A percentile compares a stretch with the other conserved stretches of the same genome.
Conservation (phyloP, 2,113 vertebrate species). For the Procavia capensis region DNA sequence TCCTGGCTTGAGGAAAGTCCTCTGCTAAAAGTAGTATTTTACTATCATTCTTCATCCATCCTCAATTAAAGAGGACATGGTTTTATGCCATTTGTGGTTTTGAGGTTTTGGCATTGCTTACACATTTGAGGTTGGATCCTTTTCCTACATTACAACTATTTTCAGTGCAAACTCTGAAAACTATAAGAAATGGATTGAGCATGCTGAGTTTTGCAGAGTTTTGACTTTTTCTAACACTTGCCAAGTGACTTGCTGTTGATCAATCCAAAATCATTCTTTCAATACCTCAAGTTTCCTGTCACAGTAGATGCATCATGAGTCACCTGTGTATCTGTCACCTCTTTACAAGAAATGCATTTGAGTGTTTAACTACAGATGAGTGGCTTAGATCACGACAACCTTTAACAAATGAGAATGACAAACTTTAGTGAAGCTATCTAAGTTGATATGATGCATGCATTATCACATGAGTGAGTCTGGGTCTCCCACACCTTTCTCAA, state of each 20-base stretch:
- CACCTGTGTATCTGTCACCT: neutral
- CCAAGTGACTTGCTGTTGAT: slow-evolving; percentile 26
- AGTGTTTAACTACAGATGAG: neutral
- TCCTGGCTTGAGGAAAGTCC: slow-evolving; percentile 44
- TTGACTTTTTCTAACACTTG: slow-evolving; percentile 50
- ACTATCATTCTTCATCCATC: slow-evolving; percentile 64
- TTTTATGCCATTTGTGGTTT: slow-evolving; percentile 76
- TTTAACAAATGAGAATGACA: neutral
- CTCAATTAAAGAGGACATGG: slow-evolving; percentile 70
- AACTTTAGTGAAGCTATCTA: neutral
- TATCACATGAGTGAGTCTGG: neutral
- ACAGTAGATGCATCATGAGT: slow-evolving; percentile 14
- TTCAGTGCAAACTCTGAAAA: slow-evolving; percentile 64
- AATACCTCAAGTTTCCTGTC: slow-evolving; percentile 6
- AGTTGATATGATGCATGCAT: neutral
- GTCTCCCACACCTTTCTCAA: neutral
- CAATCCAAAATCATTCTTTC: slow-evolving; percentile 40
- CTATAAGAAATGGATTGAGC: slow-evolving; percentile 62
- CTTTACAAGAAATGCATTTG: slow-evolving; percentile 5
- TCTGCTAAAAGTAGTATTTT: slow-evolving; percentile 63
- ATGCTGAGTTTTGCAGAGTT: slow-evolving; percentile 52
- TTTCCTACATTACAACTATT: slow-evolving; percentile 61
- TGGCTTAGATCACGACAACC: neutral
- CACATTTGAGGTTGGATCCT: slow-evolving; percentile 7
- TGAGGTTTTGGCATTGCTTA: slow-evolving; percentile 71